Conservation (phyloP, 2,888 invertebrate species). For the Pycnomerus fuliginosus region DNA sequence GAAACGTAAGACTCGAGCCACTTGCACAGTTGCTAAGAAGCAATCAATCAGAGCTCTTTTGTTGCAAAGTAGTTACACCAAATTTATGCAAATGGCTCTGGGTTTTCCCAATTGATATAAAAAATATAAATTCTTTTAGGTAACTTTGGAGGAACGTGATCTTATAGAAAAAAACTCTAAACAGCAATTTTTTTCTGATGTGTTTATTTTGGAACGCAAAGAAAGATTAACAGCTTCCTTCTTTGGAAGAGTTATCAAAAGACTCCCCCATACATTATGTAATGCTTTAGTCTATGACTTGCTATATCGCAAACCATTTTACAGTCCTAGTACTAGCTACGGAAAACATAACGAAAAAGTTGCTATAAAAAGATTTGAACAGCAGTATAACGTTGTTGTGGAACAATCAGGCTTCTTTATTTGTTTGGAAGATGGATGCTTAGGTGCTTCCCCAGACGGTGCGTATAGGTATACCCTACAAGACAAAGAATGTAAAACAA, state of each 20-base stretch:
- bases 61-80: neutral
- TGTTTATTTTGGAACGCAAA: neutral
- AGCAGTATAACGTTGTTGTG: neutral
- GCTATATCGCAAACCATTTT: neutral
- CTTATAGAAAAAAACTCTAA: neutral
- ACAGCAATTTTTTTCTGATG: neutral
- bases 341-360: neutral
- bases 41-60: neutral
- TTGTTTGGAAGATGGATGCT: neutral
- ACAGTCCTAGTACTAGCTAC: neutral
- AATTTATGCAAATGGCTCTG: neutral
- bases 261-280: neutral
- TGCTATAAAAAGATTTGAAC: neutral
- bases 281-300: neutral
- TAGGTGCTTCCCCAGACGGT: constrained; percentile 3
- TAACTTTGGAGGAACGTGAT: neutral
- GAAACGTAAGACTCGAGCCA: neutral
- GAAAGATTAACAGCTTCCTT: neutral
- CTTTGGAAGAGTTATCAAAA: neutral
- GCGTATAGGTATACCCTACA: no score
- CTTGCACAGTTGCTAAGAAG: neutral
- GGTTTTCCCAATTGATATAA: neutral
- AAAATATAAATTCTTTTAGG: neutral
- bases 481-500: no score
- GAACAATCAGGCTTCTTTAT: constrained; percentile 1